phyloP scores from a whole-genome alignment of 1,140 invertebrate species.

The Grapholita molesta region DNA sequence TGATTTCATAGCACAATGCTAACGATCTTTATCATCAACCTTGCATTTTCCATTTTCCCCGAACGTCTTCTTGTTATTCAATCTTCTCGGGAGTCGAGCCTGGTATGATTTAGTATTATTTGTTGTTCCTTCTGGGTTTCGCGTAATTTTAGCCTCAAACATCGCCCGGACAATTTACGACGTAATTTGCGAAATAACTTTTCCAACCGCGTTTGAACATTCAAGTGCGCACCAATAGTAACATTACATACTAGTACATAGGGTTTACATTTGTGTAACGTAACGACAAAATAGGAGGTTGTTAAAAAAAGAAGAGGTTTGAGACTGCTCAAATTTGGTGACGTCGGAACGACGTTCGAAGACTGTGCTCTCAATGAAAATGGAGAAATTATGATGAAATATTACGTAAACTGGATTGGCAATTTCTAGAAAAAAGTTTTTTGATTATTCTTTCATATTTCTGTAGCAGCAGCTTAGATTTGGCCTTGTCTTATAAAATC shows the following conservation, averaged over 20 bases:
- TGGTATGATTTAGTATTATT: constrained; percentile 9
- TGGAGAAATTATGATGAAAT: constrained; percentile 4
- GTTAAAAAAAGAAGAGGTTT: background rate
- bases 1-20: background rate
- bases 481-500: background rate
- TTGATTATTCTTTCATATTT: background rate
- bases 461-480: background rate
- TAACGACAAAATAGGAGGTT: background rate
- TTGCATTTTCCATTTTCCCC: background rate
- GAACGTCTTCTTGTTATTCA: background rate
- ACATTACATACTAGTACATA: background rate
- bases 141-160: constrained; percentile 12
- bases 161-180: constrained; percentile 9
- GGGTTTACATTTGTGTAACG: background rate
- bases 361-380: background rate
- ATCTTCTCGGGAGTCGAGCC: background rate
- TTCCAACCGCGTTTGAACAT: background rate
- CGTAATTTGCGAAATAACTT: background rate
- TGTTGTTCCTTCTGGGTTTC: constrained; percentile 10
- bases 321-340: constrained; percentile 4
- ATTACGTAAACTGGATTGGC: background rate
- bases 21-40: background rate
- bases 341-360: background rate
- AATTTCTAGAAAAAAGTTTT: background rate
- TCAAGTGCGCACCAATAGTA: background rate